Conservation (phyloP, 2,888 invertebrate species). For the Myopa tessellatipennis region DNA sequence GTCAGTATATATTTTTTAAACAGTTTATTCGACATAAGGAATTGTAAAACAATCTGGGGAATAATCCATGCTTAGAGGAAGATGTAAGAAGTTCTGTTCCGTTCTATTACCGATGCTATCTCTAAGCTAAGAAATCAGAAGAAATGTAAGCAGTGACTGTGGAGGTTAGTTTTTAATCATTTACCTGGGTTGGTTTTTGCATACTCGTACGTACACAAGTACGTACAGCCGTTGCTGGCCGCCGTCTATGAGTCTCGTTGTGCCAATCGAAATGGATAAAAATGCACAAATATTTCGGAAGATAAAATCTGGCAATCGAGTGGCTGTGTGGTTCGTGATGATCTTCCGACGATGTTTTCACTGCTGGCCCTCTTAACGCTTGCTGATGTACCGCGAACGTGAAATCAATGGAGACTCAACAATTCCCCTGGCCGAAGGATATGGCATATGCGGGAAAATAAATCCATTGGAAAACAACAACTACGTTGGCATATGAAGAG, state of each 20-base stretch:
- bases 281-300: slow-evolving; percentile 2
- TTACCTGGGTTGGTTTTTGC: slow-evolving; percentile 22
- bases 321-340: not conserved
- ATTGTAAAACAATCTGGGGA: no score
- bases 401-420: slow-evolving; percentile 14
- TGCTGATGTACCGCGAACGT: slow-evolving; percentile 20
- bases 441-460: not conserved
- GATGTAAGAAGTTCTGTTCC: no score
- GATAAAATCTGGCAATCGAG: not conserved
- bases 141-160: not conserved
- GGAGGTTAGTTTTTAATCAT: slow-evolving; percentile 33
- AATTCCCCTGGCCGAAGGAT: not conserved
- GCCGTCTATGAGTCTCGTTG: slow-evolving; percentile 10
- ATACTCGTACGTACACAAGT: slow-evolving; percentile 2
- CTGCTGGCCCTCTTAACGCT: slow-evolving; percentile 17
- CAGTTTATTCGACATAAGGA: no score
- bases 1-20: no score
- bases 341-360: slow-evolving; percentile 5
- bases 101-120: not conserved
- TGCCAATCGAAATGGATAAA: not conserved
- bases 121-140: not conserved
- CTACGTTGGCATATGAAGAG: not conserved
- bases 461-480: not conserved
- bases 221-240: not conserved
- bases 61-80: no score